Base-by-base conservation (phyloP, 1,140 invertebrate species). In the Papilio aristodemus region DNA sequence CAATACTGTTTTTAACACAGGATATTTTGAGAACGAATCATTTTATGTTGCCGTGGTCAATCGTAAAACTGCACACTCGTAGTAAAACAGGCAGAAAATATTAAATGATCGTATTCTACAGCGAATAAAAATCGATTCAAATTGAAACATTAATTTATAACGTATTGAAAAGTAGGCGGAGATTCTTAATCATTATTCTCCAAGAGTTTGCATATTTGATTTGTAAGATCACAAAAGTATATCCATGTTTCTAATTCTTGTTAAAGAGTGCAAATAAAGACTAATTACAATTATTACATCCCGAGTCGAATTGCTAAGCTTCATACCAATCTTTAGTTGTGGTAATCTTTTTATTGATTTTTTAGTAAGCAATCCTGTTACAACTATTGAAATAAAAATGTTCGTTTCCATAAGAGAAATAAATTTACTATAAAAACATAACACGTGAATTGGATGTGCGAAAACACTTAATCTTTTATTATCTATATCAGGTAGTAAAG, bases 21-120 rank as follows among this genome's bases (percentile, higher is more conserved):
- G 46, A 54, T 54, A 54, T 54, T 54, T 54, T 54, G 17, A 19
- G 11, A 54, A 54, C 46, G 46, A 54, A 22, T 54, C 46, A 54
- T 54, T 54, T 54, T 54, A 54, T 54, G 46, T 54, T 54, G 43
- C 46, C 19, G 46, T 19, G 9, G 0, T 22, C 46, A 54, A 13
- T 54, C 46, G 46, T 54, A 54, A 54, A 54, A 54, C 19, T 54
- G 17, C 17, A 4, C 46, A 54, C 17, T 54, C 19, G 46, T 22
- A 10, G 19, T 10, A 22, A 54, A 54, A 54, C 19, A 54, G 46
- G 9, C 46, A 22, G 9, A 22, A 54, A 54, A 25, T 22, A 54
- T 25, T 54, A 54, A 54, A 54, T 19, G 19, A 22, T 54, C 10
- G 17, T 22, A 54, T 22, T 54, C 9, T 11, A 25, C 0, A 54